Evolutionary conservation across 2,113 vertebrate species (phyloP).

Genomic region (Aplodontia rufa): DNA sequence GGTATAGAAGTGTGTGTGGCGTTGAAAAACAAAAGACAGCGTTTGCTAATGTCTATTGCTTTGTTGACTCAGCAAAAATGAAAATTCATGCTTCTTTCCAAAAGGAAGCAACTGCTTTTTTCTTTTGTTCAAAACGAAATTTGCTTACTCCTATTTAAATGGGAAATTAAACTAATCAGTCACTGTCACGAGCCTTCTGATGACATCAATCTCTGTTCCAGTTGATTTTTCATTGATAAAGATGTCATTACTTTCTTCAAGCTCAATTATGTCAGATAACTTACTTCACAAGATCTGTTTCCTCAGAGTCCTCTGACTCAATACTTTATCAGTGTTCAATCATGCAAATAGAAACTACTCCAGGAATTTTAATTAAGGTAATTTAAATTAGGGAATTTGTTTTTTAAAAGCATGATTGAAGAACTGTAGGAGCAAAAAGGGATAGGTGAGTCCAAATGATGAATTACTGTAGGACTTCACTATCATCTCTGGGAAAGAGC

Average conservation of each 20-base stretch:
- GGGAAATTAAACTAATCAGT: not conserved
- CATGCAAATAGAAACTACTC: not conserved
- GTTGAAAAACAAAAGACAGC: not conserved
- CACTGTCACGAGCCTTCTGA: not conserved
- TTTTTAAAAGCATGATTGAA: not conserved
- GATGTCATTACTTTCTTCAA: not conserved
- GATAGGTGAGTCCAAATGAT: not conserved
- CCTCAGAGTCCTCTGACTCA: not conserved
- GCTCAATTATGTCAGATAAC: not conserved
- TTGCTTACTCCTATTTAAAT: not conserved
- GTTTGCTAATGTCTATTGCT: not conserved
- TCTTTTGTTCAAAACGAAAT: not conserved
- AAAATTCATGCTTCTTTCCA: not conserved
- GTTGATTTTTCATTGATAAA: not conserved
- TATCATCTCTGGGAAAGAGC: not conserved
- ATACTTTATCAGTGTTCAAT: not conserved
- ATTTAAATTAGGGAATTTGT: not conserved
- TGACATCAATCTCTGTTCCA: not conserved
- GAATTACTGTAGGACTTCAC: not conserved
- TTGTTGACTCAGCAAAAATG: not conserved
- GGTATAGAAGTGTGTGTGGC: not conserved
- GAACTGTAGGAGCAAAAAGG: not conserved
- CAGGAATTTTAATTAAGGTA: not conserved
- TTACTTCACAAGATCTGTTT: not conserved
- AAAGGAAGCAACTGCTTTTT: not conserved